These are phyloP conservation scores for Hippocampus mohnikei DNA, from an alignment of 2,113 vertebrate species.

Conservation along the genomic window DNA sequence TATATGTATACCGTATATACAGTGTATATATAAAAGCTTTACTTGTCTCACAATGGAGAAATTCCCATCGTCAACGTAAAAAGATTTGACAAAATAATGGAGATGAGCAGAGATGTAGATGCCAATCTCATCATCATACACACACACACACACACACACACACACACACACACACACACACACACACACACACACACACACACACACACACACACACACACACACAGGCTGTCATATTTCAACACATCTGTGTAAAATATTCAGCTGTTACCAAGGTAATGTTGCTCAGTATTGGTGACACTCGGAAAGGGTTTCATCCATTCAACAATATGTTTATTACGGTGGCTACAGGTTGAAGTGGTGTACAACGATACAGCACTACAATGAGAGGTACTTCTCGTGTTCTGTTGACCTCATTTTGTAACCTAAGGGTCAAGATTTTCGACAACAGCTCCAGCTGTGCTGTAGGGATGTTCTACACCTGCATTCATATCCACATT, in stretches of 20 bases:
- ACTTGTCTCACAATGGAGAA: too few species aligned
- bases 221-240: not conserved
- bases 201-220: slow-evolving; percentile 16
- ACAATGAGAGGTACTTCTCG: not conserved
- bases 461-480: not conserved
- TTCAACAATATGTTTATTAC: not conserved
- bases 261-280: not conserved
- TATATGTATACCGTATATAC: too few species aligned
- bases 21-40: too few species aligned
- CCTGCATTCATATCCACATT: not conserved
- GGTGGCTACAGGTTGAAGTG: not conserved
- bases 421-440: not conserved
- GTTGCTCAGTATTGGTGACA: not conserved
- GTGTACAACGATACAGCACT: not conserved
- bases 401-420: not conserved
- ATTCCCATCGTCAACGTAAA: too few species aligned
- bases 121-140: too few species aligned
- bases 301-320: not conserved
- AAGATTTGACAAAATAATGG: too few species aligned
- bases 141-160: too few species aligned
- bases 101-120: too few species aligned
- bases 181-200: too few species aligned
- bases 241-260: not conserved
- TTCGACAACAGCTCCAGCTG: not conserved
- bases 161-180: too few species aligned